A percentile compares a stretch with the other conserved stretches of the same genome.
Conservation (phyloP, 2,888 invertebrate species). For the Nemoura dubitans region DNA sequence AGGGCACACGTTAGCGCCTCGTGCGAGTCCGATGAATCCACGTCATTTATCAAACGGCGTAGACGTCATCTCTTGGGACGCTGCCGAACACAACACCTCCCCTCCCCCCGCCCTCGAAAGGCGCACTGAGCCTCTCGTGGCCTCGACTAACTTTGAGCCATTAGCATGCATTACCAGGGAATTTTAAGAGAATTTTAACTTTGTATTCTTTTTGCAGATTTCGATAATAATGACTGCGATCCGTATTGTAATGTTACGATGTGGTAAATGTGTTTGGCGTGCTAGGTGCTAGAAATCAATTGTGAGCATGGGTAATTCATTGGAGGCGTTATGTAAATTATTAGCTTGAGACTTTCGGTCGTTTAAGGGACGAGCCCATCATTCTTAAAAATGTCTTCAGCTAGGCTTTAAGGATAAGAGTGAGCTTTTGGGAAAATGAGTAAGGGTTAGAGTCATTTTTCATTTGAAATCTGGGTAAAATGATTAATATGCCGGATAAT, state of each 20-base stretch:
- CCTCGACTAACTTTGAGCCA: not conserved
- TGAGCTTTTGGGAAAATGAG: slow-evolving; percentile 9
- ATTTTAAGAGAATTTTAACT: not conserved
- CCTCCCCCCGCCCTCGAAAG: not conserved
- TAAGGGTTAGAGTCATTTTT: slow-evolving; percentile 7
- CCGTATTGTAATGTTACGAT: not conserved
- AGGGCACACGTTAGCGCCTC: no score
- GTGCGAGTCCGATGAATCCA: slow-evolving; percentile 8
- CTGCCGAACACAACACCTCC: slow-evolving; percentile 20
- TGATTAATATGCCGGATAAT: not conserved
- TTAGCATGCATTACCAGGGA: not conserved
- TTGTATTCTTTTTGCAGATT: not conserved
- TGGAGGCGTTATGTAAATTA: not conserved
- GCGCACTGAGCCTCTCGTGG: no score
- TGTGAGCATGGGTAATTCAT: not conserved
- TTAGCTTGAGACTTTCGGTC: not conserved
- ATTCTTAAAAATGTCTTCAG: not conserved
- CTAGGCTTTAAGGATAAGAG: not conserved
- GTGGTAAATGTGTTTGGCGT: not conserved
- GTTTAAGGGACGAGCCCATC: not conserved
- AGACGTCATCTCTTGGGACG: not conserved
- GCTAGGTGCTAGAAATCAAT: not conserved
- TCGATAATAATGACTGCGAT: not conserved
- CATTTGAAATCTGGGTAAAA: not conserved
- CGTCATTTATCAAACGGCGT: slow-evolving; percentile 17